Base-by-base conservation (phyloP, 2,888 invertebrate species). In the Netelia melanura region DNA sequence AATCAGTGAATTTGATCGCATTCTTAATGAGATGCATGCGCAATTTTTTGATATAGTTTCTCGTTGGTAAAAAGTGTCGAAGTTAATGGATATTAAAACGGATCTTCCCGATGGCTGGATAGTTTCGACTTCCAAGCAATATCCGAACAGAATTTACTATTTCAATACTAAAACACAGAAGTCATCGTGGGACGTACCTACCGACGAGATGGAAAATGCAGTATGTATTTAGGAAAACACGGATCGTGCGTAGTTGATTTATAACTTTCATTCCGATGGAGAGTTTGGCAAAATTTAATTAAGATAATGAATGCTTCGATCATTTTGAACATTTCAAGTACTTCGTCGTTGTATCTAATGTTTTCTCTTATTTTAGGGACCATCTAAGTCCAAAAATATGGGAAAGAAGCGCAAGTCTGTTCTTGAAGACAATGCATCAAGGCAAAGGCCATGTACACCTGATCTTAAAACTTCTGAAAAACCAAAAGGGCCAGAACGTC, bases 101-200 rank as follows among this genome's bases (percentile, higher is more conserved):
- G 38, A 38, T 6, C 80, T 92, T 14, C 90, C 91, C 1, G 83
- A 88, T 11, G 87, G 89, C 81, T 93, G 93, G 93, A 86, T 90
- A 14, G 88, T 87, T 14, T 81, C 86, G 1, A 87, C 84, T 56
- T 93, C 93, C 0, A 92, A 89, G 52, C 90, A 83, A 43, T 86
- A 90, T 81, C 92, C 91, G 0, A 89, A 92, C 25, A 88, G 85
- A 77, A 85, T 91, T 21, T 93, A 91, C 83, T 93, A 92, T 84
- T 93, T 92, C 48, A 93, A 93, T 75, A 86, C 88, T 10, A 88
- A 85, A 62, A 92, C 91, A 8, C 90, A 90, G 2, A 62, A 89
- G 64, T 87, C 90, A 3, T 89, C 90, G 1, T 93, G 93, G 93
- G 79, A 85, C 3, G 17, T 78, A 48, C 92, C 93, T 1, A 25